phyloP scores from a whole-genome alignment of 1,140 invertebrate species.

The Trichoplusia ni region DNA sequence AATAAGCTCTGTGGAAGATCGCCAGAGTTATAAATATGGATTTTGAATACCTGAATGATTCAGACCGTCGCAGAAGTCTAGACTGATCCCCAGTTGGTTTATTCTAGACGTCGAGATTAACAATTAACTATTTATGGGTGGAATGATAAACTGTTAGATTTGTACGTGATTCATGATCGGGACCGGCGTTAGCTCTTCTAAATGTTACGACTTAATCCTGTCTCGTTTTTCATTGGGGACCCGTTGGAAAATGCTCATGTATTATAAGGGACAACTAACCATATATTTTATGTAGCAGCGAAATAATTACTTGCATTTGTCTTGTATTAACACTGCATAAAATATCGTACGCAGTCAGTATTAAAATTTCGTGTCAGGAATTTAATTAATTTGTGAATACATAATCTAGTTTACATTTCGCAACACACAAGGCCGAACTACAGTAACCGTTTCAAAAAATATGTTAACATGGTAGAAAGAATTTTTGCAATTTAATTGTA shows the following conservation, averaged over 20 bases:
- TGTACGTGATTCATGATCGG: slow-evolving; percentile 18
- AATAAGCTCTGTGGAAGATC: slow-evolving; percentile 23
- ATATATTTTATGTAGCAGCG: too few relatives aligned
- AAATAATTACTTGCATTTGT: neutral
- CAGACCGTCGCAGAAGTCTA: slow-evolving; percentile 5
- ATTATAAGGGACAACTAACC: neutral
- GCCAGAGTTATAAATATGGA: slow-evolving; percentile 28
- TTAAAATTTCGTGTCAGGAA: too few relatives aligned
- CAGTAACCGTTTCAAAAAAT: too few relatives aligned
- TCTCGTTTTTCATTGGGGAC: neutral
- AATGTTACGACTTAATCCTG: slow-evolving; percentile 10
- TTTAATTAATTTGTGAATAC: too few relatives aligned
- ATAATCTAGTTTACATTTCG: too few relatives aligned
- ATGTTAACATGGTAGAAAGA: too few relatives aligned
- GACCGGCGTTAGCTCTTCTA: slow-evolving; percentile 9
- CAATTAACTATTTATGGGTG: slow-evolving; percentile 28
- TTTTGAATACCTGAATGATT: slow-evolving; percentile 22
- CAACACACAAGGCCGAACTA: too few relatives aligned
- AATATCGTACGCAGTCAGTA: too few relatives aligned
- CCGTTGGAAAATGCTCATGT: neutral
- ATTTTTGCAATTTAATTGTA: too few relatives aligned
- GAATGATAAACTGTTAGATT: slow-evolving; percentile 26
- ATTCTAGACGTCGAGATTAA: slow-evolving; percentile 29
- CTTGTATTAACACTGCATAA: neutral
- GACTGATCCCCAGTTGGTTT: slow-evolving; percentile 21